A percentile compares a stretch with the other conserved stretches of the same genome.
These are phyloP conservation scores for Doryteuthis pealeii DNA, from an alignment of 1,140 invertebrate genomes.

Conservation along the genomic window DNA sequence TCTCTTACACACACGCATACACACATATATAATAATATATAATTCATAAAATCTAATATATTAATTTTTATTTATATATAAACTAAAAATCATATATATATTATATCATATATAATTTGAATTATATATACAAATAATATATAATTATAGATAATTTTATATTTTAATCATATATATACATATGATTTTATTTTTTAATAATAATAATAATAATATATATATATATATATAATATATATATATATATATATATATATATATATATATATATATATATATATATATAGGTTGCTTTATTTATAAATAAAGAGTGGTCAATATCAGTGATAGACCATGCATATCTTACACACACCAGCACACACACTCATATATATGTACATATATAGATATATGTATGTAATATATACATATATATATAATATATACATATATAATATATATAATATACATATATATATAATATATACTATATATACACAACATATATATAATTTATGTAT, in stretches of 20 bases:
- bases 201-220: neutral
- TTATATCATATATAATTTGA: neutral
- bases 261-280: constrained; percentile 1
- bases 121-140: too few relatives aligned
- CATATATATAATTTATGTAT: too few relatives aligned
- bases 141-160: neutral
- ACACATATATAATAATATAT: neutral
- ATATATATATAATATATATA: constrained; percentile 1
- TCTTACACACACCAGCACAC: too few relatives aligned
- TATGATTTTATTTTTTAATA: neutral
- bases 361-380: too few relatives aligned
- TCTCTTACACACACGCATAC: neutral
- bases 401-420: too few relatives aligned
- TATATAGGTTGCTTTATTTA: too few relatives aligned
- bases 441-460: too few relatives aligned
- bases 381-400: too few relatives aligned
- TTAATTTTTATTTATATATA: neutral
- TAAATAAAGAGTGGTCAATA: too few relatives aligned
- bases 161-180: neutral
- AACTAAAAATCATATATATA: neutral
- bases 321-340: too few relatives aligned
- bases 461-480: too few relatives aligned
- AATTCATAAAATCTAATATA: neutral
- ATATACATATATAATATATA: too few relatives aligned
- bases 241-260: neutral